These are phyloP conservation scores for Smutsia temminckii DNA, from an alignment of 2,797 vertebrate species.

Conservation along the genomic window DNA sequence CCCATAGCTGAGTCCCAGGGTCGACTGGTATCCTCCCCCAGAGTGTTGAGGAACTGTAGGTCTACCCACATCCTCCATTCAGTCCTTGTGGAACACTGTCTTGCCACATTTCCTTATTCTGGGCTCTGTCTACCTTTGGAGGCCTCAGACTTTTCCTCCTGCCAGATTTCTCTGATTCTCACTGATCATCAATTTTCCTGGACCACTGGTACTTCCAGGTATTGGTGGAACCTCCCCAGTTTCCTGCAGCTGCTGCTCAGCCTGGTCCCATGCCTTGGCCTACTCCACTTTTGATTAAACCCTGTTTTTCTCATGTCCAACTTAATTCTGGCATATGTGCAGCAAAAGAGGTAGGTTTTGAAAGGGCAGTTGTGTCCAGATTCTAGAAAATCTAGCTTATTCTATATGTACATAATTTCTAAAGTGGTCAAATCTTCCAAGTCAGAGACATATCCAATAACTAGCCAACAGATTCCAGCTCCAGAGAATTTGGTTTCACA, in stretches of 20 bases:
- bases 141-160: neutral
- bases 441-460: neutral
- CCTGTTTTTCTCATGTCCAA: constrained; percentile 2
- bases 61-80: neutral
- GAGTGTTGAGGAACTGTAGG: neutral
- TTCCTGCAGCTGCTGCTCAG: neutral
- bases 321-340: neutral
- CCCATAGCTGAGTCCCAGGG: neutral
- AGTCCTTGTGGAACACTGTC: neutral
- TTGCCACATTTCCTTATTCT: neutral
- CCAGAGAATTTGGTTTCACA: constrained; percentile 56
- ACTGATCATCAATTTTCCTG: neutral
- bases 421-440: constrained; percentile 36
- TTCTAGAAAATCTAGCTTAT: constrained; percentile 16
- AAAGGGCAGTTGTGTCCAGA: neutral
- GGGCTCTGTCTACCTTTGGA: neutral
- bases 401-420: neutral
- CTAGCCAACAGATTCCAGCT: constrained; percentile 22
- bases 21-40: neutral
- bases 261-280: neutral
- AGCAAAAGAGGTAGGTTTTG: neutral
- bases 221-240: neutral
- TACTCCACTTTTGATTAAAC: neutral
- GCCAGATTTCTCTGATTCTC: neutral
- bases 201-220: neutral